These are phyloP conservation scores for Microcebus tavaratra DNA, from an alignment of 2,113 vertebrate genomes.

Conservation along the genomic window DNA sequence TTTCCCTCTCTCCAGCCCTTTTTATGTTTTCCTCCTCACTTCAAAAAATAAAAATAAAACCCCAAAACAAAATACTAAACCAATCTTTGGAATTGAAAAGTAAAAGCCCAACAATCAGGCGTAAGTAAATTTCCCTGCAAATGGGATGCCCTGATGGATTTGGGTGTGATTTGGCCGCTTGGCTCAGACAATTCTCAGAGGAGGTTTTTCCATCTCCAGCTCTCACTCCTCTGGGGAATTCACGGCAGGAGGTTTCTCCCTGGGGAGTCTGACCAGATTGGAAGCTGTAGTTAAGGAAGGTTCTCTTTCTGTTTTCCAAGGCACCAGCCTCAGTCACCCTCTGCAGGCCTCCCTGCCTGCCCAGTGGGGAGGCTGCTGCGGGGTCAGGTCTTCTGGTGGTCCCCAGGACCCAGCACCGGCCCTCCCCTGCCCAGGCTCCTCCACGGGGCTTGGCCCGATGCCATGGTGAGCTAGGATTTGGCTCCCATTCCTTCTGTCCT, in stretches of 20 bases:
- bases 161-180: background rate
- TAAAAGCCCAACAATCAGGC: background rate
- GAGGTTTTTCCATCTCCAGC: background rate
- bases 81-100: conserved; percentile 50
- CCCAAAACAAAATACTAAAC: background rate
- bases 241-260: conserved; percentile 41
- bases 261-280: conserved; percentile 34
- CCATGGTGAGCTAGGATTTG: background rate
- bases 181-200: background rate
- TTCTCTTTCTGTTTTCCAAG: background rate
- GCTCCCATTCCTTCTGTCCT: background rate
- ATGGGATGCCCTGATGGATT: background rate
- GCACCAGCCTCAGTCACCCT: background rate
- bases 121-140: conserved; percentile 25
- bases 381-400: background rate
- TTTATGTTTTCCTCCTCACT: background rate
- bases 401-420: background rate
- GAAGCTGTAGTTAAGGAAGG: background rate
- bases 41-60: background rate
- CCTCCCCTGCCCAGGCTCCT: fast-evolving
- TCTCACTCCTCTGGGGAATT: background rate
- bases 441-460: background rate
- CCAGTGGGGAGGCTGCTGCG: background rate
- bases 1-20: fast-evolving
- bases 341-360: background rate